Evolutionary conservation across 2,888 invertebrate species (phyloP).

Genomic region (Aporophyla nigra): DNA sequence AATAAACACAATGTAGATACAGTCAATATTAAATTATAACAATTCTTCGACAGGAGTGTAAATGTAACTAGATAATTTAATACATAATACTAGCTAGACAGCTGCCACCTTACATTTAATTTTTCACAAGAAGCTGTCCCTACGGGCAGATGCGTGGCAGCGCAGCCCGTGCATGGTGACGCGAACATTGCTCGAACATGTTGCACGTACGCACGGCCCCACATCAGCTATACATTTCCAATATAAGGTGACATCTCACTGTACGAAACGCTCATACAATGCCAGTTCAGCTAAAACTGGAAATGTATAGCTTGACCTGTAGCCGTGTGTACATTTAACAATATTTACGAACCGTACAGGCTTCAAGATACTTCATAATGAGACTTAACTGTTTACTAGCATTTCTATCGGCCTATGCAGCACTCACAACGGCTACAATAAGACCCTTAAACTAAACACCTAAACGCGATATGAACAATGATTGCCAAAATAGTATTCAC

Average conservation of each 20-base stretch:
- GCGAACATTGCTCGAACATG: constrained; percentile 6
- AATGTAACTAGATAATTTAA: constrained; percentile 39
- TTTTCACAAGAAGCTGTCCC: constrained; percentile 46
- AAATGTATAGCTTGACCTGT: too few relatives aligned
- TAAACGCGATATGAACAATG: constrained; percentile 61
- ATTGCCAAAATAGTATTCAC: constrained; percentile 56
- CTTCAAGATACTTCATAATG: constrained; percentile 33
- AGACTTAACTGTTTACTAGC: constrained; percentile 55
- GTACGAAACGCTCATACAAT: too few relatives aligned
- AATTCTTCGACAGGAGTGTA: constrained; percentile 46
- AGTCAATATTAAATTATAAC: constrained; percentile 53
- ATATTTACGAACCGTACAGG: constrained; percentile 24
- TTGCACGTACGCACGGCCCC: constrained; percentile 8
- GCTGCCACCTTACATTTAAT: constrained; percentile 37
- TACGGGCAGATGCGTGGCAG: constrained; percentile 32
- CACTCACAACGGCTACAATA: constrained; percentile 45
- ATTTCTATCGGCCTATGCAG: constrained; percentile 51
- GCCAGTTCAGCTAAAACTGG: too few relatives aligned
- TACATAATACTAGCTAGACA: constrained; percentile 45
- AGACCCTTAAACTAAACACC: constrained; percentile 52
- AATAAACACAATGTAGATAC: constrained; percentile 55
- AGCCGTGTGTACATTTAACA: constrained; percentile 8
- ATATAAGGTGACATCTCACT: too few relatives aligned
- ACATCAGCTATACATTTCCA: too few relatives aligned
- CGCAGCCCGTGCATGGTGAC: constrained; percentile 21